Percentiles rank a stretch among this genome's conserved stretches.
Evolutionary conservation across 2,113 vertebrate species (phyloP).

Genomic region (Tragelaphus buxtoni): DNA sequence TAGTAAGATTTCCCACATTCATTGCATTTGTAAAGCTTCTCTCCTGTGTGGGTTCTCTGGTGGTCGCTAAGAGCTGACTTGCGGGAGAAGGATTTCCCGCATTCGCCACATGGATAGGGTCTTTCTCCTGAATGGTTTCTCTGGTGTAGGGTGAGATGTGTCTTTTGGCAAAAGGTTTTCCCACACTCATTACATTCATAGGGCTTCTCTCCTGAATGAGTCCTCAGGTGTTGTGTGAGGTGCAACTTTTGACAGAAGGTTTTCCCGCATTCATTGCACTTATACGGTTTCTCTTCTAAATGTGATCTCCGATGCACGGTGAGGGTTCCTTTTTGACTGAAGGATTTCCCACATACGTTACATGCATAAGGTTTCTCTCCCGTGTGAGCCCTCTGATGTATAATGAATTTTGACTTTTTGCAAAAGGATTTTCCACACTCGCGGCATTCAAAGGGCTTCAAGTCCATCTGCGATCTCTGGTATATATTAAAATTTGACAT

Average conservation of each 20-base stretch:
- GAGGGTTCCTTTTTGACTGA: conserved; percentile 72
- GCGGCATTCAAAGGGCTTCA: conserved; percentile 65
- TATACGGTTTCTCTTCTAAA: conserved; percentile 71
- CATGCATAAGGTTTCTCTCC: conserved; percentile 72
- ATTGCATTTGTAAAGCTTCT: conserved; percentile 71
- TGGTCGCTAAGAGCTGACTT: conserved; percentile 71
- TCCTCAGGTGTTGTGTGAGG: conserved; percentile 70
- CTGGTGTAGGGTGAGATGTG: conserved; percentile 73
- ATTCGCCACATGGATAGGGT: conserved; percentile 62
- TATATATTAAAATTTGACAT: conserved; percentile 51
- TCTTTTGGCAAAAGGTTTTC: conserved; percentile 73
- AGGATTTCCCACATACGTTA: conserved; percentile 69
- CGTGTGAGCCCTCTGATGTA: conserved; percentile 71
- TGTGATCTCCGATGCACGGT: conserved; percentile 68
- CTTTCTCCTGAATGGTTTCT: conserved; percentile 73
- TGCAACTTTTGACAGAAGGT: conserved; percentile 72
- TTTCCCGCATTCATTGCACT: conserved; percentile 68
- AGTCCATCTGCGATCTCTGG: conserved; percentile 48
- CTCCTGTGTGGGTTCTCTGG: conserved; percentile 72
- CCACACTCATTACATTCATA: conserved; percentile 70
- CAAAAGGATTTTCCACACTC: conserved; percentile 72
- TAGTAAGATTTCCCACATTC: conserved; percentile 76
- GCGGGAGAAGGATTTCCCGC: conserved; percentile 74
- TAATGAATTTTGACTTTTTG: conserved; percentile 73
- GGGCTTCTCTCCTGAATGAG: conserved; percentile 71